Conservation (phyloP, 2,888 invertebrate genomes). For the Pyrrhia umbra region DNA sequence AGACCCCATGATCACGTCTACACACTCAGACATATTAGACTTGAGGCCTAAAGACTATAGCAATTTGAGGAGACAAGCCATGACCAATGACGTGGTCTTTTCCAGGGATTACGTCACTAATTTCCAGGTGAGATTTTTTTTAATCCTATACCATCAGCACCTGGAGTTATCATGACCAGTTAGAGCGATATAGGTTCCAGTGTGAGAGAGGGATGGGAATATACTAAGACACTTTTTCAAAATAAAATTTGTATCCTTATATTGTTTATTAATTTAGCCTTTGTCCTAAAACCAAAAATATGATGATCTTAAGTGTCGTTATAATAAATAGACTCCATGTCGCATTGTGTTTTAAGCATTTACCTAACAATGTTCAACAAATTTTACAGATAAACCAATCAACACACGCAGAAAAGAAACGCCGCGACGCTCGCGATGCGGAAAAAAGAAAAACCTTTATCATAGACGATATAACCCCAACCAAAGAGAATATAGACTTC, state of each 20-base stretch:
- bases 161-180: too few species aligned
- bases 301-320: too few species aligned
- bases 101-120: slow-evolving; percentile 79
- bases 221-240: too few species aligned
- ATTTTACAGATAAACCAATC: slow-evolving; percentile 78
- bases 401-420: slow-evolving; percentile 73
- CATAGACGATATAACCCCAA: slow-evolving; percentile 83
- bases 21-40: slow-evolving; percentile 83
- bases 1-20: slow-evolving; percentile 84
- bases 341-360: too few species aligned
- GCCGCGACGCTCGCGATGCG: slow-evolving; percentile 69
- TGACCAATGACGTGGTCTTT: slow-evolving; percentile 78
- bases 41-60: slow-evolving; percentile 72
- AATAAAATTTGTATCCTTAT: too few species aligned
- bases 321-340: too few species aligned
- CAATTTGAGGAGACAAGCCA: slow-evolving; percentile 70
- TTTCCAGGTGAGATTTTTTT: slow-evolving; percentile 74
- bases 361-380: too few species aligned
- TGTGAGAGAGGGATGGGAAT: too few species aligned
- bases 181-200: too few species aligned
- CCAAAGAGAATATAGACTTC: slow-evolving; percentile 83
- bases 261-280: too few species aligned
- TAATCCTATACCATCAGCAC: neutral
- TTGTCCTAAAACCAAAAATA: too few species aligned
- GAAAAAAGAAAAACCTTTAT: slow-evolving; percentile 84